A percentile compares a stretch with the other conserved stretches of the same genome.
Conservation (phyloP, 1,140 invertebrate genomes). For the Babylonia areolata region DNA sequence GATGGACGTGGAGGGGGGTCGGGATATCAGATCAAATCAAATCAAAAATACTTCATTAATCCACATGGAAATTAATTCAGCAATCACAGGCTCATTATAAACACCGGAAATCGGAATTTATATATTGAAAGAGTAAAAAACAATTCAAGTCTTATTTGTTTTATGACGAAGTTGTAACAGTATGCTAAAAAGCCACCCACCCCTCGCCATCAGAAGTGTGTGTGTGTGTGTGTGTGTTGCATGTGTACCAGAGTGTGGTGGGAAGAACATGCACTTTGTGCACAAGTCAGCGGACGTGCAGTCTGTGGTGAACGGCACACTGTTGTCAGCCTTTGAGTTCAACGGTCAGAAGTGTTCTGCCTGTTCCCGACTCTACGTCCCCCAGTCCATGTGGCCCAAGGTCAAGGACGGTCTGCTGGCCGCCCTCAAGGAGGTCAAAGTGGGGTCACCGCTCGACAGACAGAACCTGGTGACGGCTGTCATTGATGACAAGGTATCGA, state of each 20-base stretch:
- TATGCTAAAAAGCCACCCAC: too few species aligned
- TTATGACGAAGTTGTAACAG: too few species aligned
- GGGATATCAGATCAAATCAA: too few species aligned
- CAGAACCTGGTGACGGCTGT: conserved; percentile 93
- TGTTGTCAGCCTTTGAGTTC: conserved; percentile 94
- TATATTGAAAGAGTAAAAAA: too few species aligned
- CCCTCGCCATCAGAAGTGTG: too few species aligned
- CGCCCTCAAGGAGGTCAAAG: conserved; percentile 80
- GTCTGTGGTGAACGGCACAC: conserved; percentile 89
- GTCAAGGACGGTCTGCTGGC: conserved; percentile 77
- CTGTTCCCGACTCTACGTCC: conserved; percentile 96
- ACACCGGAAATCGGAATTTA: too few species aligned
- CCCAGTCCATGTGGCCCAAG: conserved; percentile 91
- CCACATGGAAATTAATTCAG: too few species aligned
- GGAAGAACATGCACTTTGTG: conserved; percentile 99
- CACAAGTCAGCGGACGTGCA: conserved; percentile 92
- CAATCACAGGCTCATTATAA: too few species aligned
- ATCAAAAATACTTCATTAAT: too few species aligned
- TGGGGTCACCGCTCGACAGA: conserved; percentile 91
- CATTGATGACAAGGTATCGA: conserved; percentile 92
- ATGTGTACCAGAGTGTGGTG: conserved; percentile 91
- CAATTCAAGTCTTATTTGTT: too few species aligned
- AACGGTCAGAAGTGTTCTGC: conserved; percentile 99
- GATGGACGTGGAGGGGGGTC: too few species aligned
- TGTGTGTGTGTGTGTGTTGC: background rate